Evolutionary conservation across 2,113 vertebrate species (phyloP).

Genomic region (Pollimyrus isidori): DNA sequence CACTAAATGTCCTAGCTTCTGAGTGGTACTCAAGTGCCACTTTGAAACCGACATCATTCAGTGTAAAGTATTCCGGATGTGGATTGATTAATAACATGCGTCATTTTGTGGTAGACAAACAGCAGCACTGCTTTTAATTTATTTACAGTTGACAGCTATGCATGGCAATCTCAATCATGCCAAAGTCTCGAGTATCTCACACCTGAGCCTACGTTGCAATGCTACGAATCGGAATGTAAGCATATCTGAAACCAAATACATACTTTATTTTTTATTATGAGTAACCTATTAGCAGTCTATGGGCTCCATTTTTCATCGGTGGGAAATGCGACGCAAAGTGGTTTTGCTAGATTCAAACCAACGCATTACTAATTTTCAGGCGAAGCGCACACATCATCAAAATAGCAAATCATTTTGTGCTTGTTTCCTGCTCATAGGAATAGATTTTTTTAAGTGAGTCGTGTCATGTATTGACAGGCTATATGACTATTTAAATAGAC

Average conservation of each 20-base stretch:
- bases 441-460: background rate
- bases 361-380: background rate
- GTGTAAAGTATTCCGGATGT: background rate
- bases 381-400: background rate
- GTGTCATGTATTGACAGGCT: too few species aligned
- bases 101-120: background rate
- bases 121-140: background rate
- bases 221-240: background rate
- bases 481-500: too few species aligned
- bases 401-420: background rate
- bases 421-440: background rate
- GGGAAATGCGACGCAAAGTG: background rate
- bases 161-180: background rate
- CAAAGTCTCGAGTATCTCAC: background rate
- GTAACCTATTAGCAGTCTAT: background rate
- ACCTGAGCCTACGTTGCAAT: background rate
- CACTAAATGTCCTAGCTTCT: background rate
- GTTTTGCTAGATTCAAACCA: background rate
- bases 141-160: background rate
- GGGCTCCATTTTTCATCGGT: background rate
- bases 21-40: background rate
- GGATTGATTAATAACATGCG: background rate
- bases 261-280: background rate
- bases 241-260: conserved; percentile 9
- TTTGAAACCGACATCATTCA: background rate